Conservation (phyloP, 2,113 vertebrate genomes). For the Labeo catla region DNA sequence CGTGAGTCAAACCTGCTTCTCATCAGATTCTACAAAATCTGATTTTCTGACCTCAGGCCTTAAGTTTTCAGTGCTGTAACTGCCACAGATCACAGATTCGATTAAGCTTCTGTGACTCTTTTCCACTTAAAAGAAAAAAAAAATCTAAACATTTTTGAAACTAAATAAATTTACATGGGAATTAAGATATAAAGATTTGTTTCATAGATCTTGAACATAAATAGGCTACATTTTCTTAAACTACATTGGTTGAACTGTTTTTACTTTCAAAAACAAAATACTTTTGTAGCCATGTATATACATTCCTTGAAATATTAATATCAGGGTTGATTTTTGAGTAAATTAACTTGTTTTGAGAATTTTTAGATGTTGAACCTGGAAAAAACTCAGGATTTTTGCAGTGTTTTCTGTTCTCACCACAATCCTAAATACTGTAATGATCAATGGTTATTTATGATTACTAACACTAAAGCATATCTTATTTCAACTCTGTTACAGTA, state of each 20-base stretch:
- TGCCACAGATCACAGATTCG: background rate
- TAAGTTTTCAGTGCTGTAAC: background rate
- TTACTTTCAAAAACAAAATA: too few relatives aligned
- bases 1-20: background rate
- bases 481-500: too few relatives aligned
- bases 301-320: too few relatives aligned
- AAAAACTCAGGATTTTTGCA: too few relatives aligned
- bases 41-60: background rate
- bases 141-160: background rate
- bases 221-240: background rate
- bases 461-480: too few relatives aligned
- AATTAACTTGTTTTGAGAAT: background rate
- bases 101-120: background rate
- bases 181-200: background rate
- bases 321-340: too few relatives aligned
- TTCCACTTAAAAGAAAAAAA: background rate
- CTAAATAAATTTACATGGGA: background rate
- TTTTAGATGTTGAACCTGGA: background rate
- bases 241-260: too few relatives aligned
- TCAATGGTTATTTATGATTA: too few relatives aligned
- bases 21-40: background rate
- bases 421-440: too few relatives aligned
- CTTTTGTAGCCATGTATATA: too few relatives aligned
- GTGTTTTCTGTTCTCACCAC: too few relatives aligned
- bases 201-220: background rate